These are phyloP conservation scores for Heptranchias perlo DNA, from an alignment of 2,113 vertebrate species.

Conservation along the genomic window DNA sequence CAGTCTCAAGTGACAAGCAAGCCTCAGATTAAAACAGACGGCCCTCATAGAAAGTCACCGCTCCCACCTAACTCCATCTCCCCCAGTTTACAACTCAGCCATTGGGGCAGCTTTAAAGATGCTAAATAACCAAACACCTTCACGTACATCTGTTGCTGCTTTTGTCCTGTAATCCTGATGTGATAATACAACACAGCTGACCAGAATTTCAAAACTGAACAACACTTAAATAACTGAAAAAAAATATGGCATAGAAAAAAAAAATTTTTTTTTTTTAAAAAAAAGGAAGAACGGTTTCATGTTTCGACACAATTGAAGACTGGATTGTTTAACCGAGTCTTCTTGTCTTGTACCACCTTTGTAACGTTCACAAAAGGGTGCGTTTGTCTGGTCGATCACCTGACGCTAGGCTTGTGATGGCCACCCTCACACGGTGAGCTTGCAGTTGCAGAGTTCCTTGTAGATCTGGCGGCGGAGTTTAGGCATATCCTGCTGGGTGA, in stretches of 20 bases:
- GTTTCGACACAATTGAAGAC: not conserved
- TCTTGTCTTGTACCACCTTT: not conserved
- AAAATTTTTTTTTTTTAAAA: not conserved
- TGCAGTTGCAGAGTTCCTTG: constrained; percentile 91
- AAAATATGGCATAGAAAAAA: constrained; percentile 38
- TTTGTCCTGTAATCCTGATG: constrained; percentile 37
- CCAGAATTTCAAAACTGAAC: constrained; percentile 39
- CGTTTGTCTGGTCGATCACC: not conserved
- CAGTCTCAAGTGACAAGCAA: not conserved
- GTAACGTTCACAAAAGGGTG: constrained; percentile 7
- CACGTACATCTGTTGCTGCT: not conserved
- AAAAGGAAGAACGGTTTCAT: not conserved
- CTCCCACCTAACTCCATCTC: not conserved
- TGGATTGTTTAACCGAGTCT: not conserved
- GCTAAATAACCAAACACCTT: not conserved
- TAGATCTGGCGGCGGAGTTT: constrained; percentile 84
- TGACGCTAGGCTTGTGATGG: not conserved
- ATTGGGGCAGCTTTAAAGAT: not conserved
- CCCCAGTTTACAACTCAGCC: not conserved
- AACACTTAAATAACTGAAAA: constrained; percentile 42
- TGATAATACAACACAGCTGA: constrained; percentile 40
- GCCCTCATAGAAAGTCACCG: not conserved
- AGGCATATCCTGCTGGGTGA: constrained; percentile 87
- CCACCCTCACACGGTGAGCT: constrained; percentile 71
- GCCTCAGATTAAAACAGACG: not conserved